Percentiles rank a stretch among this genome's conserved stretches.
These are phyloP conservation scores for Uloborus plumipes DNA, from an alignment of 2,888 invertebrate species.

Conservation along the genomic window DNA sequence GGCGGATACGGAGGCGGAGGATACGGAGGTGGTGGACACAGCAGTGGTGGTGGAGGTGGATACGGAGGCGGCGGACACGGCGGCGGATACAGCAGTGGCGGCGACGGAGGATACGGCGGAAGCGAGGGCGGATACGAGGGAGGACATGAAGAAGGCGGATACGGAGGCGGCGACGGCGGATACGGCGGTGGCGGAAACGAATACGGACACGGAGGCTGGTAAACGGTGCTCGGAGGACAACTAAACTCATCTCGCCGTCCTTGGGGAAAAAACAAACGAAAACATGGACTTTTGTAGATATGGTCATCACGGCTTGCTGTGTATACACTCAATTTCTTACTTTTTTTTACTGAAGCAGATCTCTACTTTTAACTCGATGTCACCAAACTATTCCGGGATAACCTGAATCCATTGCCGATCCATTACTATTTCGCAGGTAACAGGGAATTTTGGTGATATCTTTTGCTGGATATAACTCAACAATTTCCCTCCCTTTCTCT, in stretches of 20 bases:
- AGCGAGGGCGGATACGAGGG: constrained; percentile 24
- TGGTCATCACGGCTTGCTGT: constrained; percentile 30
- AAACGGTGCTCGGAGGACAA: constrained; percentile 6
- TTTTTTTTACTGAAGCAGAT: constrained; percentile 8
- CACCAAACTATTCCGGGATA: constrained; percentile 27
- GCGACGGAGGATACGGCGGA: constrained; percentile 24
- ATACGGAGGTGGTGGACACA: constrained; percentile 26
- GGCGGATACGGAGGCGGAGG: constrained; percentile 53
- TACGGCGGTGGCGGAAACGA: constrained; percentile 75
- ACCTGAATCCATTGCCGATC: not conserved
- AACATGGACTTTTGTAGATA: constrained; percentile 59
- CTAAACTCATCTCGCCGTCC: constrained; percentile 16
- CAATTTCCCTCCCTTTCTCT: not conserved
- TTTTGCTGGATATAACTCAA: constrained; percentile 41
- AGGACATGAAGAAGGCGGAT: constrained; percentile 33
- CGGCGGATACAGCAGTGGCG: constrained; percentile 6
- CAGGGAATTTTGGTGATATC: constrained; percentile 48
- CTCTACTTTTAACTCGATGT: constrained; percentile 18
- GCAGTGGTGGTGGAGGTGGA: constrained; percentile 44
- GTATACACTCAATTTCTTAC: constrained; percentile 18
- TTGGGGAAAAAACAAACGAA: constrained; percentile 11
- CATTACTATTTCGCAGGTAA: not conserved
- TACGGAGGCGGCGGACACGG: constrained; percentile 43
- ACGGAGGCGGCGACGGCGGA: constrained; percentile 29
- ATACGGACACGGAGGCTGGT: constrained; percentile 78